A percentile compares a stretch with the other conserved stretches of the same genome.
Conservation (phyloP, 1,140 invertebrate species). For the Drosophila suzukii region DNA sequence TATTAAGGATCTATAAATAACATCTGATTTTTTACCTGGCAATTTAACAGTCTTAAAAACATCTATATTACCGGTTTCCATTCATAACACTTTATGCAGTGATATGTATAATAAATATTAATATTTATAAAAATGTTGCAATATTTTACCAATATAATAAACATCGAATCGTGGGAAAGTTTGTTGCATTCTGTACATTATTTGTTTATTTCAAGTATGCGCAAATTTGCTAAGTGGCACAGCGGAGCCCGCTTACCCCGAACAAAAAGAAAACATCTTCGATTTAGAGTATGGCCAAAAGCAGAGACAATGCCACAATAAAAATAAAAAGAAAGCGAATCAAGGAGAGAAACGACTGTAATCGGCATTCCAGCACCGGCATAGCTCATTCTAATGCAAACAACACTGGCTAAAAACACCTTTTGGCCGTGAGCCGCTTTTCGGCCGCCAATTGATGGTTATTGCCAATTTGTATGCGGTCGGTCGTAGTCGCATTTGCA, state of each 20-base stretch:
- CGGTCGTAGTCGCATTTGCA: conserved; percentile 6
- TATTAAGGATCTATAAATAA: too few relatives aligned
- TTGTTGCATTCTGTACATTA: neutral
- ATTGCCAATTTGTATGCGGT: conserved; percentile 79
- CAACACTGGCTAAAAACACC: conserved; percentile 62
- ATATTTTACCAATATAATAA: neutral
- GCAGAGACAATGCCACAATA: conserved; percentile 23
- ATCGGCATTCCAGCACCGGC: conserved; percentile 61
- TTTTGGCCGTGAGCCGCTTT: conserved; percentile 44
- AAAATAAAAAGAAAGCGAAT: conserved; percentile 47
- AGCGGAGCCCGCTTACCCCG: neutral
- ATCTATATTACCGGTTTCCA: too few relatives aligned
- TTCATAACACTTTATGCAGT: too few relatives aligned
- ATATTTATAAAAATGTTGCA: neutral
- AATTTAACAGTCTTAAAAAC: too few relatives aligned
- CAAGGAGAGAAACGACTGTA: conserved; percentile 47
- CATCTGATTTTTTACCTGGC: too few relatives aligned
- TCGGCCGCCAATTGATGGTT: conserved; percentile 76
- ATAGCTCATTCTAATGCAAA: conserved; percentile 81
- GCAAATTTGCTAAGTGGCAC: neutral
- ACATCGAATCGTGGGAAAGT: neutral
- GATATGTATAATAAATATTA: neutral
- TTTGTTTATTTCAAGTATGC: conserved; percentile 1
- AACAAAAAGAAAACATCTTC: neutral
- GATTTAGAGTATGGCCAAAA: conserved; percentile 23